Conservation (phyloP, 2,888 invertebrate species). For the Dusona sp. region DNA sequence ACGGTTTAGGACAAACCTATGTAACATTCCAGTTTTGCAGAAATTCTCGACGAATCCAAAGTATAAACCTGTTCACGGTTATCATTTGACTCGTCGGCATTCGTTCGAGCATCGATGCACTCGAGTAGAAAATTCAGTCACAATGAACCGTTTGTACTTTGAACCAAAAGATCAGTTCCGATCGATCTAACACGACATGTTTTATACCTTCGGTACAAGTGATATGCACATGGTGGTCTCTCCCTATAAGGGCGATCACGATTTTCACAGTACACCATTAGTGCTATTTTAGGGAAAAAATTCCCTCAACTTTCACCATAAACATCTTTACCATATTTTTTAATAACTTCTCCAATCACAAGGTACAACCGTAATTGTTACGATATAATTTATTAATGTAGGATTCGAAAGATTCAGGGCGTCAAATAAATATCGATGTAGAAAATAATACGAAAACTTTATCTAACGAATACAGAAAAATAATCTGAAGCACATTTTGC, state of each 20-base stretch:
- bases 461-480: too few relatives aligned
- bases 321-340: too few relatives aligned
- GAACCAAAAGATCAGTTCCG: slow-evolving; percentile 53
- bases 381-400: too few relatives aligned
- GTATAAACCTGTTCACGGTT: not conserved
- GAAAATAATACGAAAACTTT: too few relatives aligned
- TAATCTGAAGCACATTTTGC: too few relatives aligned
- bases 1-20: slow-evolving; percentile 1
- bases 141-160: not conserved
- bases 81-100: not conserved
- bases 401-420: too few relatives aligned
- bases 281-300: not conserved
- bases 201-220: not conserved
- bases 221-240: not conserved
- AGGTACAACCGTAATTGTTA: too few relatives aligned
- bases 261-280: not conserved
- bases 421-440: too few relatives aligned
- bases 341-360: too few relatives aligned
- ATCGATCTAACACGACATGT: slow-evolving; percentile 31
- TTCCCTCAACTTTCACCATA: not conserved
- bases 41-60: not conserved
- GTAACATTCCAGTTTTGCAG: not conserved
- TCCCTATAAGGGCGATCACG: not conserved
- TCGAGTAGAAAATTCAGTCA: slow-evolving; percentile 14
- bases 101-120: slow-evolving; percentile 14